phyloP scores from a whole-genome alignment of 2,113 vertebrate genomes.

The Prionailurus bengalensis region DNA sequence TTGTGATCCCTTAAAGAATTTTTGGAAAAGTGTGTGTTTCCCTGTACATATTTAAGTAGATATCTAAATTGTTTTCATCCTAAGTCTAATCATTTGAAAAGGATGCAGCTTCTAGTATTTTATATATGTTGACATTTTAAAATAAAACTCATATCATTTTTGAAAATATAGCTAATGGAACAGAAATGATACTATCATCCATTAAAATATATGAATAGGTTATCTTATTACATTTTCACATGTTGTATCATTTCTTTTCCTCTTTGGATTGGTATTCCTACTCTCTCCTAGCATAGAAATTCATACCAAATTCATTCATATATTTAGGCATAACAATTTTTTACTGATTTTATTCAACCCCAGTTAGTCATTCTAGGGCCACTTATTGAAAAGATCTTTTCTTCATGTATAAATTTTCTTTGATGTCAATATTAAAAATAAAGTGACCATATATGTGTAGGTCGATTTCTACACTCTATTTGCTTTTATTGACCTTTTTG shows the following conservation, averaged over 20 bases:
- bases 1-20: not conserved
- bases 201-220: not conserved
- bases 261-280: not conserved
- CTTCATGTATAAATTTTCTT: not conserved
- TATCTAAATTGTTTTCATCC: not conserved
- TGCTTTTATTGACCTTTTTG: not conserved
- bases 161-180: constrained; percentile 8
- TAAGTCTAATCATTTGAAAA: not conserved
- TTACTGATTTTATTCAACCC: not conserved
- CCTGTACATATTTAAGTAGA: not conserved
- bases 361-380: not conserved
- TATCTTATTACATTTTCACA: not conserved
- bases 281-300: not conserved
- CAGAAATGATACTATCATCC: not conserved
- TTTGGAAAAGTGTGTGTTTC: constrained; percentile 14
- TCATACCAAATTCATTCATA: not conserved
- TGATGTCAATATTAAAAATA: constrained; percentile 29
- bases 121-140: not conserved
- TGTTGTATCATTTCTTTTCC: not conserved
- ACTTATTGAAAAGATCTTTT: not conserved
- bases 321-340: not conserved
- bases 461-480: not conserved
- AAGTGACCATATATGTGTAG: not conserved
- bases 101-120: not conserved
- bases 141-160: not conserved